Evolutionary conservation across 2,888 invertebrate species (phyloP), one percentile per base, ranked within the genome.

Genomic region (Aspidiotus rigidus): DNA sequence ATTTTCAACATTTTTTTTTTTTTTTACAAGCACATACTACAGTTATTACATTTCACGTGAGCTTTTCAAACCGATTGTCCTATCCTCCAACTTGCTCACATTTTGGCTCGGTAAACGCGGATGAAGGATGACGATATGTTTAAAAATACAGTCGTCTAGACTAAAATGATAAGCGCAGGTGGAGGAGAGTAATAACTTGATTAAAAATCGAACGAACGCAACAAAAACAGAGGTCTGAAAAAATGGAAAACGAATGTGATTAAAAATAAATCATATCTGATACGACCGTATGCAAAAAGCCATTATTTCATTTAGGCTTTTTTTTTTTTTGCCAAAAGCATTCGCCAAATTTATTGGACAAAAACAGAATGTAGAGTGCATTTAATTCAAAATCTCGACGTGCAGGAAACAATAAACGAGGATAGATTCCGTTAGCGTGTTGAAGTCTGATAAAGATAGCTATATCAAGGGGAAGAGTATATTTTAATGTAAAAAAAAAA

Each of bases 331-430:
- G 56, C 41, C 42, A 28, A 28, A 28, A 42, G 41, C 66, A 56
- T 66, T 66, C 66, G 66, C 66, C 66, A 56, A 66, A 66, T 66
- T 66, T 66, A 66, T 66, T 55, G 66, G 57, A 66, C 66, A 66
- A 44, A 54, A 56, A 66, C 63, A 53, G 10, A 53, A 44, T 17
- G 56, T 57, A 66, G 66, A 57, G 66, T 66, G 66, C 66, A 66
- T 66, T 66, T 66, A 66, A 66, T 66, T 57, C 66, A 57, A 66
- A 66, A 66, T 66, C 66, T 66, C 66, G 66, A 66, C 57, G 57
- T 66, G 66, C 66, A 66, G 66, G 66, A 56, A 66, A 56, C 42
- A 57, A 57, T 40, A 64, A 56, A 66, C 66, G 44, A 57, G 44
- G 66, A 57, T 16, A 17, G 57, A 57, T 57, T 64, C 55, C 54